A percentile compares a stretch with the other conserved stretches of the same genome.
phyloP scores from a whole-genome alignment of 2,888 invertebrate species.

The Brachypalpus laphriformis region DNA sequence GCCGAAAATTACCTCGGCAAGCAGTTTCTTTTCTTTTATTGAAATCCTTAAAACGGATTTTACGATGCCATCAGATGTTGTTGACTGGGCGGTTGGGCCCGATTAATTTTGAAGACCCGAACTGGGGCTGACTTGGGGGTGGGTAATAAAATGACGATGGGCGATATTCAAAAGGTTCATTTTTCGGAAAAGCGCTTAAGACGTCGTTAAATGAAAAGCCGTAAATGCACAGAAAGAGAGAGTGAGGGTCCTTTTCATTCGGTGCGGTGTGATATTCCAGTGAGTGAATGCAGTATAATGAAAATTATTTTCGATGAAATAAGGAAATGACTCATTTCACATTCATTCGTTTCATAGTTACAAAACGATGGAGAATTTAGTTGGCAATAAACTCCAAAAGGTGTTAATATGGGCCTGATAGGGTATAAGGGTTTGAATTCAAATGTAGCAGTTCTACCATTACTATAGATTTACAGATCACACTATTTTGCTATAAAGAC shows the following conservation, averaged over 20 bases:
- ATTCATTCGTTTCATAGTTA: conserved; percentile 42
- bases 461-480: not conserved
- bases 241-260: conserved; percentile 13
- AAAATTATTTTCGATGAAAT: conserved; percentile 31
- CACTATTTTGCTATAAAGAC: too few species aligned
- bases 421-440: not conserved
- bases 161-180: conserved; percentile 66
- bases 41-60: conserved; percentile 66
- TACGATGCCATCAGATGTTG: conserved; percentile 71
- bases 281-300: conserved; percentile 41
- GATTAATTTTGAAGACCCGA: conserved; percentile 54
- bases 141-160: conserved; percentile 55
- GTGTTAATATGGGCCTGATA: conserved; percentile 32
- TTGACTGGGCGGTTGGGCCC: conserved; percentile 54
- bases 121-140: not conserved
- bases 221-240: conserved; percentile 42
- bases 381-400: conserved; percentile 40
- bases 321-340: conserved; percentile 33
- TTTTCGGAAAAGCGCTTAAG: conserved; percentile 56
- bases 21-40: conserved; percentile 61
- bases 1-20: conserved; percentile 59
- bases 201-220: conserved; percentile 61
- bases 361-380: conserved; percentile 30
- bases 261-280: not conserved
- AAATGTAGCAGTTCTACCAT: not conserved